Evolutionary conservation across 2,888 invertebrate species (phyloP), one percentile per base, ranked within the genome.

Genomic region (Halictus ligatus): DNA sequence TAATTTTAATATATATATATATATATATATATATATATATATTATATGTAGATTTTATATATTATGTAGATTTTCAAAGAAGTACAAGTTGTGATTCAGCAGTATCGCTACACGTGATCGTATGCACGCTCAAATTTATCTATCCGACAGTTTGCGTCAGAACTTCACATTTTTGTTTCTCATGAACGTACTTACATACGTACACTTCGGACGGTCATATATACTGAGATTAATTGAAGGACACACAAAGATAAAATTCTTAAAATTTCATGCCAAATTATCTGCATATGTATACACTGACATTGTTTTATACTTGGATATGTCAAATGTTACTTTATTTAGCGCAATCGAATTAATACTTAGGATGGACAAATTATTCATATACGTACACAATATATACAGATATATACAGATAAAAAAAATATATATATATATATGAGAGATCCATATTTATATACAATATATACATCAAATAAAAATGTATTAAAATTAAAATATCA

Each of bases 121-220:
- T 43, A n/a, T 15, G 73, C 72, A 80, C 48, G 74, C 67, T 40
- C 25, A 40, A 75, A 72, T 75, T 82, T 84, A 81, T 78, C 82
- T 75, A 72, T 60, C 58, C 75, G 43, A 10, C 29, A 71, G 18
- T 72, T 78, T 35, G 8, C 84, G 78, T 82, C 82, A 54, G 29
- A 35, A 43, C 21, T 46, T 25, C 8, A 8, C 18, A 67, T 15
- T 29, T 60, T 35, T 71, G 35, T 25, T 35, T 13, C n/a, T 25
- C 10, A 15, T 25, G 35, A 46, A 60, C 35, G 29, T 75, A 13
- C 15, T n/a, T 50, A 75, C 29, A 15, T 75, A 13, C 46, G 13
- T 60, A 50, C n/a, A 21, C 64, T 40, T n/a, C 21, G 21, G 3
- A 13, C 5, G 7, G n/a, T 35, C 6, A 40, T 58, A 29, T 25